Percentiles rank a stretch among this genome's conserved stretches.
Evolutionary conservation across 37 sponge, comb jelly and placozoan genomes (phyloP).

Genomic region (Crambe crambe): DNA sequence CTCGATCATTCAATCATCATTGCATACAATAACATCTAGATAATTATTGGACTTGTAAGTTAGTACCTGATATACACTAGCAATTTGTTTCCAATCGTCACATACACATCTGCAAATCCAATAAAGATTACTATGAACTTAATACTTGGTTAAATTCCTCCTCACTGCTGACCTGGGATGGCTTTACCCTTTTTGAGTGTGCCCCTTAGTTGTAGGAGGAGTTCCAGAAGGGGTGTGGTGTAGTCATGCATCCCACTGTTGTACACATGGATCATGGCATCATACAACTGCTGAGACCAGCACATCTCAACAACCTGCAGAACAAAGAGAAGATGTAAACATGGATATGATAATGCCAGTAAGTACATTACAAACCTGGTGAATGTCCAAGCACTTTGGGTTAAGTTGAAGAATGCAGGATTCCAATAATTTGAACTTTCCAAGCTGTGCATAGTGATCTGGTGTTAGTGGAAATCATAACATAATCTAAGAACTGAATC

Average conservation of each 20-base stretch:
- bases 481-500: too few relatives aligned
- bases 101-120: conserved; percentile 48
- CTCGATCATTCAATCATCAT: too few relatives aligned
- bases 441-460: conserved; percentile 36
- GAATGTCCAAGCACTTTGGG: conserved; percentile 63
- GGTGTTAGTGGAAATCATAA: background rate
- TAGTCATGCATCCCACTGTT: conserved; percentile 84
- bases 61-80: conserved; percentile 83
- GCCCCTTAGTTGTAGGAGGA: conserved; percentile 68
- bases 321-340: too few relatives aligned
- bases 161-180: conserved; percentile 46
- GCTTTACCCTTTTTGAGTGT: conserved; percentile 47
- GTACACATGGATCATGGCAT: conserved; percentile 85
- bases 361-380: too few relatives aligned
- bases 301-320: conserved; percentile 74
- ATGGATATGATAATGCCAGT: too few relatives aligned
- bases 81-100: conserved; percentile 74
- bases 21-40: too few relatives aligned
- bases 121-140: too few relatives aligned
- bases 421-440: conserved; percentile 46
- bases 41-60: background rate
- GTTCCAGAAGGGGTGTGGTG: conserved; percentile 76
- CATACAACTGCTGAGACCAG: conserved; percentile 75
- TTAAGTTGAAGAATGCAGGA: conserved; percentile 57
- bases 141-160: background rate